Percentiles rank a stretch among this genome's conserved stretches.
phyloP scores from a whole-genome alignment of 2,888 invertebrate genomes.

The Volucella inanis region DNA sequence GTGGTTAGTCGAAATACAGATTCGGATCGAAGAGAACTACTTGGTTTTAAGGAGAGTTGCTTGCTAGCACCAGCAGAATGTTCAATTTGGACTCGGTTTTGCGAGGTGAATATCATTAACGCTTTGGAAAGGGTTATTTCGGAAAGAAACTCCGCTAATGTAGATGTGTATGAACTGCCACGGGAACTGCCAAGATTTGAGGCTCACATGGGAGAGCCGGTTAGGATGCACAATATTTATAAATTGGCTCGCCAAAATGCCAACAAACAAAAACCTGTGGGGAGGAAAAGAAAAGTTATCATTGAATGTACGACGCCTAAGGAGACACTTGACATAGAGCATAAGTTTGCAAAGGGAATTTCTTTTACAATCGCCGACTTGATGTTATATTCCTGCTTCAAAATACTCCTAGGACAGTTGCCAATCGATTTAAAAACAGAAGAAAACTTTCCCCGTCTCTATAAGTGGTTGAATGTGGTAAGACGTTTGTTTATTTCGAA shows the following conservation, averaged over 20 bases:
- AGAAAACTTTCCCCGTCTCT: constrained; percentile 85
- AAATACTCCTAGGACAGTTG: constrained; percentile 84
- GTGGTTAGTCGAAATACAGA: constrained; percentile 84
- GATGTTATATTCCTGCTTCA: constrained; percentile 89
- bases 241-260: constrained; percentile 87
- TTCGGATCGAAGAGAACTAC: constrained; percentile 81
- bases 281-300: constrained; percentile 82
- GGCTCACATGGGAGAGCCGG: constrained; percentile 91
- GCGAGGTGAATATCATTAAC: constrained; percentile 91
- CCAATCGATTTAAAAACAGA: constrained; percentile 45
- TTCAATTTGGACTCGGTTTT: constrained; percentile 95
- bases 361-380: constrained; percentile 92
- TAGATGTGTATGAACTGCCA: constrained; percentile 84
- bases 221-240: constrained; percentile 92
- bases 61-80: constrained; percentile 92
- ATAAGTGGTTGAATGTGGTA: constrained; percentile 86
- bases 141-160: constrained; percentile 75
- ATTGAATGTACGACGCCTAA: constrained; percentile 82
- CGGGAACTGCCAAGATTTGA: constrained; percentile 91
- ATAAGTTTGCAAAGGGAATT: constrained; percentile 92
- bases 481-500: constrained; percentile 1
- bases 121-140: constrained; percentile 84
- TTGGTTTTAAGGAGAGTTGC: constrained; percentile 92
- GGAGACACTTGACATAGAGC: constrained; percentile 83
- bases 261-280: constrained; percentile 79